Evolutionary conservation across 2,113 vertebrate genomes (phyloP).

Genomic region (Bambusicola thoracicus): DNA sequence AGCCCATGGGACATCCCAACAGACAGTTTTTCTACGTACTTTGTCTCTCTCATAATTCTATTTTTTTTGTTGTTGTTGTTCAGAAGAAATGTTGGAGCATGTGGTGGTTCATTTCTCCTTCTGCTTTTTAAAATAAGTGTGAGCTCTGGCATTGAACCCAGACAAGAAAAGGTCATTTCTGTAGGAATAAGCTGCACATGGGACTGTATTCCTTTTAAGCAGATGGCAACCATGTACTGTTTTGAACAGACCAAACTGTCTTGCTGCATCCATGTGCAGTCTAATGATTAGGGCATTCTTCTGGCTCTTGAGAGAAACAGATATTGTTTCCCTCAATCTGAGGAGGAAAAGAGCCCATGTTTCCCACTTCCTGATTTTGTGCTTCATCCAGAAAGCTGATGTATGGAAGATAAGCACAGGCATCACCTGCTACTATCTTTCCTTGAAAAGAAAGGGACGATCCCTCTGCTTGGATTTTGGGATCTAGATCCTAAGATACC

Average conservation of each 20-base stretch:
- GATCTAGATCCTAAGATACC: background rate
- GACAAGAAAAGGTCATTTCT: background rate
- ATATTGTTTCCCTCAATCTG: background rate
- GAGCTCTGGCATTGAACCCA: background rate
- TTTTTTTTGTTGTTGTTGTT: background rate
- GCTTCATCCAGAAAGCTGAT: background rate
- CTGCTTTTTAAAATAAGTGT: background rate
- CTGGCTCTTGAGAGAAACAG: background rate
- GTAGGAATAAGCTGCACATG: background rate
- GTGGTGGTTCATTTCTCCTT: background rate
- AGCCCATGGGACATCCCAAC: background rate
- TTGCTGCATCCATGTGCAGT: background rate
- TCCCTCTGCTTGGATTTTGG: background rate
- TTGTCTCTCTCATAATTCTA: rapidly evolving
- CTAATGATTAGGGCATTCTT: background rate
- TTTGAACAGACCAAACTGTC: constrained; percentile 11
- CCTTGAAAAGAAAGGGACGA: background rate
- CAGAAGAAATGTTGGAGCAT: background rate
- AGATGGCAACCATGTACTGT: background rate
- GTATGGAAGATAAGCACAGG: background rate
- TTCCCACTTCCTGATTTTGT: background rate
- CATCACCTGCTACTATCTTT: background rate
- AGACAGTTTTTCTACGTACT: rapidly evolving
- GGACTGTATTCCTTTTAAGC: background rate
- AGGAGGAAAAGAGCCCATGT: background rate